A percentile compares a stretch with the other conserved stretches of the same genome.
phyloP scores from a whole-genome alignment of 2,113 vertebrate genomes.

The Zosterops pallidus region DNA sequence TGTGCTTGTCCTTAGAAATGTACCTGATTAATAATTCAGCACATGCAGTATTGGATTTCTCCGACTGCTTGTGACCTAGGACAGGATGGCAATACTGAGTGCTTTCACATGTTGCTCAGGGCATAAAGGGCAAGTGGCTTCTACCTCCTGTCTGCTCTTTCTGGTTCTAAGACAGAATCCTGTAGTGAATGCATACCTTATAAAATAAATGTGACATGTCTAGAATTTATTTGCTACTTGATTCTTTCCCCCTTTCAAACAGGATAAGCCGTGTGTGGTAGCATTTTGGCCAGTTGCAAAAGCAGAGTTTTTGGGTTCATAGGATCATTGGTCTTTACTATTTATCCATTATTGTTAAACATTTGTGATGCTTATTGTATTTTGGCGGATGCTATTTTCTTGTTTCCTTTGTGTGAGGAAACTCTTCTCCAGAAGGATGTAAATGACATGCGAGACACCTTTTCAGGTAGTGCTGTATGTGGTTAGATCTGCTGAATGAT shows the following conservation, averaged over 20 bases:
- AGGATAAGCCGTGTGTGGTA: neutral
- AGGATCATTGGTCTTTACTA: neutral
- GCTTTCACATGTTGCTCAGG: neutral
- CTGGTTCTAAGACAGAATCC: neutral
- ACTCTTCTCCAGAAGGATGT: neutral
- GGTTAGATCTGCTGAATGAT: neutral
- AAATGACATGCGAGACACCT: neutral
- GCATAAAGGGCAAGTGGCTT: neutral
- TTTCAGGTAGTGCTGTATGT: neutral
- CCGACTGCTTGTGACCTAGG: neutral
- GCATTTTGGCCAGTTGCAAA: neutral
- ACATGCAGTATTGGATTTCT: neutral
- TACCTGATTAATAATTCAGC: neutral
- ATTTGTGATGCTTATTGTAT: neutral
- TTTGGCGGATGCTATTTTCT: neutral
- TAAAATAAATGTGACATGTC: neutral
- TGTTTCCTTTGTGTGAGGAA: neutral
- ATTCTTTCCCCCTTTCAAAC: neutral
- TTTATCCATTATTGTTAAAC: neutral
- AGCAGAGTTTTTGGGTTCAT: neutral
- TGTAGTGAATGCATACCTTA: neutral
- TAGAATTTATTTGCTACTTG: neutral
- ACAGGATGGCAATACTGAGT: neutral
- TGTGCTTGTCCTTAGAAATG: neutral
- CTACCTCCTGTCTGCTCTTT: neutral